Conservation (phyloP, 23 tunicate species). For the Halocynthia aurantium region DNA sequence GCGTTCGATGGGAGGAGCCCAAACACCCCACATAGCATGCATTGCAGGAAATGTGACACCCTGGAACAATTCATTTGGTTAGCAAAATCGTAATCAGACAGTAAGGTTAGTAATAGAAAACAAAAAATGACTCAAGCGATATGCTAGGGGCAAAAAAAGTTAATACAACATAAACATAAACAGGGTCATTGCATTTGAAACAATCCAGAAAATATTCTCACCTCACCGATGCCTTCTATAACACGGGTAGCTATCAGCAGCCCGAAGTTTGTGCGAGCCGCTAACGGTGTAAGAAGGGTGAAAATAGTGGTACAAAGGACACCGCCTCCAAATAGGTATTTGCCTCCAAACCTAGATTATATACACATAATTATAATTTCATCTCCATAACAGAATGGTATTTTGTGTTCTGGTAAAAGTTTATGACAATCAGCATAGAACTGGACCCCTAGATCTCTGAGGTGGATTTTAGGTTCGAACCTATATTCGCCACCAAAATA, state of each 20-base stretch:
- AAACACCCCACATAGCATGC: constrained; percentile 95
- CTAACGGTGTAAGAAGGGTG: constrained; percentile 82
- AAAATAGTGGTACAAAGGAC: constrained; percentile 84
- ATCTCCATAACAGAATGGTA: too few species aligned
- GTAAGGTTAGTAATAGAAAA: background rate
- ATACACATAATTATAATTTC: too few species aligned
- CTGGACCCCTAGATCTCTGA: too few species aligned
- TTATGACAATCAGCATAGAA: too few species aligned
- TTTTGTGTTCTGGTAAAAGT: too few species aligned
- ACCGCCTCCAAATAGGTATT: constrained; percentile 74
- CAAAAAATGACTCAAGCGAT: background rate
- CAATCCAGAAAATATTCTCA: constrained; percentile 6
- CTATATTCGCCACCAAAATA: too few species aligned
- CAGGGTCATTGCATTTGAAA: background rate
- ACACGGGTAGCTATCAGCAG: constrained; percentile 79
- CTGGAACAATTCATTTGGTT: constrained; percentile 4
- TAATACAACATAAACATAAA: background rate
- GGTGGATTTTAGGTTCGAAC: too few species aligned
- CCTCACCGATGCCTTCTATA: constrained; percentile 97
- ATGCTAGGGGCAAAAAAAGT: background rate
- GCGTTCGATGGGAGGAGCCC: constrained; percentile 95
- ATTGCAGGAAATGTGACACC: constrained; percentile 98
- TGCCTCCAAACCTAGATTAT: constrained; percentile 64
- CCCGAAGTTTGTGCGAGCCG: constrained; percentile 72
- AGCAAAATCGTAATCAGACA: background rate